Percentiles rank a stretch among this genome's conserved stretches.
phyloP scores from a whole-genome alignment of 2,888 invertebrate species.

The Nephrotoma guestfalica region DNA sequence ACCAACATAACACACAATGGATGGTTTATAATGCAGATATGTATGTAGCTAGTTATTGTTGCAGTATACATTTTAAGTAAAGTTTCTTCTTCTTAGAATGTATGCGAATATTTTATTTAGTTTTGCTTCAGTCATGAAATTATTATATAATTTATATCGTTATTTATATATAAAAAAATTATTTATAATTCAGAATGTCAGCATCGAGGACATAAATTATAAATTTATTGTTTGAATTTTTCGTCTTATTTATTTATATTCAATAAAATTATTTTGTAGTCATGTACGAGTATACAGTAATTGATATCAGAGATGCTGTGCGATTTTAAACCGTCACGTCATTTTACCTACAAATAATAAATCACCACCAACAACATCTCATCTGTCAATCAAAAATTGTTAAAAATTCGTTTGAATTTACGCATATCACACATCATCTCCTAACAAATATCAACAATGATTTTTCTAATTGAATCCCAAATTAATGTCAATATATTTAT shows the following conservation, averaged over 20 bases:
- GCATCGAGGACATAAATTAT: constrained; percentile 3
- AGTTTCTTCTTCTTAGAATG: not conserved
- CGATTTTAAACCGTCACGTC: not conserved
- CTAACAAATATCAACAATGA: not conserved
- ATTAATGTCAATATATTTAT: not conserved
- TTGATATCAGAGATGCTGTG: not conserved
- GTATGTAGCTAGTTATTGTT: not conserved
- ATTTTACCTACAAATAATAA: not conserved
- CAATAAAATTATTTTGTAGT: not conserved
- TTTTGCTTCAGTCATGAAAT: not conserved
- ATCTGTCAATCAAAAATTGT: not conserved
- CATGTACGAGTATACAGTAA: not conserved
- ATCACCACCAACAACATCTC: not conserved
- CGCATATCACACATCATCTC: not conserved
- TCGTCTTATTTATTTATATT: not conserved
- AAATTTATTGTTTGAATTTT: not conserved
- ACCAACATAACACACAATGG: not conserved
- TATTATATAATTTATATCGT: constrained; percentile 1
- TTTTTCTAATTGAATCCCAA: not conserved
- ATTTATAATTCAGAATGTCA: constrained; percentile 2
- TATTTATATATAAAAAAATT: not conserved
- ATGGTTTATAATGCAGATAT: not conserved
- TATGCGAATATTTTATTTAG: not conserved
- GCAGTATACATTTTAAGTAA: not conserved
- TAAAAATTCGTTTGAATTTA: not conserved